phyloP scores from a whole-genome alignment of 2,888 invertebrate species.

The Liopterus haemorrhoidalis region DNA sequence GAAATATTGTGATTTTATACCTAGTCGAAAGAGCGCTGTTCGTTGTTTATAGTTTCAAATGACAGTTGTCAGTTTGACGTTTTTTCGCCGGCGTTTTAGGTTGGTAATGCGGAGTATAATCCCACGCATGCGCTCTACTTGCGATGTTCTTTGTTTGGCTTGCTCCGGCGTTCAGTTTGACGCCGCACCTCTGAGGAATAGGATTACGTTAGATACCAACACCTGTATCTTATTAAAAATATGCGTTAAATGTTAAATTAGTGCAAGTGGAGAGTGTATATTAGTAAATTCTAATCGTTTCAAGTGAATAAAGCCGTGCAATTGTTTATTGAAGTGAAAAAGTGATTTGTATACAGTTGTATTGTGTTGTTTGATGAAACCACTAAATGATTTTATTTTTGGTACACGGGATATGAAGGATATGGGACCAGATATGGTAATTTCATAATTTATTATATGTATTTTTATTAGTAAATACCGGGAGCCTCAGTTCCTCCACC shows the following conservation, averaged over 20 bases:
- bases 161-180: conserved; percentile 38
- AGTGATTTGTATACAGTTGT: conserved; percentile 11
- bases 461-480: neutral
- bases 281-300: neutral
- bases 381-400: conserved; percentile 63
- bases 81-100: conserved; percentile 38
- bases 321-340: conserved; percentile 15
- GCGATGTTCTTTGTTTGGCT: conserved; percentile 34
- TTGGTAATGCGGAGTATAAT: conserved; percentile 16
- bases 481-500: neutral
- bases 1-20: too few species aligned
- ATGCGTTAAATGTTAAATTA: conserved; percentile 15
- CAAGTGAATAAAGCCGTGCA: neutral
- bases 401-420: conserved; percentile 67
- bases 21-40: too few species aligned
- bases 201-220: neutral
- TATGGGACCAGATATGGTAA: conserved; percentile 78
- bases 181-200: conserved; percentile 31
- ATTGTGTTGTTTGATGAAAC: conserved; percentile 50
- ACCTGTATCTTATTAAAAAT: neutral
- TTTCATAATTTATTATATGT: conserved; percentile 24
- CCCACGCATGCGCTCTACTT: conserved; percentile 15
- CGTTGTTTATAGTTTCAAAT: too few species aligned
- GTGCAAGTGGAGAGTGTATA: neutral
- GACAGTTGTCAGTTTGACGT: too few species aligned